phyloP scores from a whole-genome alignment of 2,888 invertebrate genomes.

The Cyclophora punctaria region DNA sequence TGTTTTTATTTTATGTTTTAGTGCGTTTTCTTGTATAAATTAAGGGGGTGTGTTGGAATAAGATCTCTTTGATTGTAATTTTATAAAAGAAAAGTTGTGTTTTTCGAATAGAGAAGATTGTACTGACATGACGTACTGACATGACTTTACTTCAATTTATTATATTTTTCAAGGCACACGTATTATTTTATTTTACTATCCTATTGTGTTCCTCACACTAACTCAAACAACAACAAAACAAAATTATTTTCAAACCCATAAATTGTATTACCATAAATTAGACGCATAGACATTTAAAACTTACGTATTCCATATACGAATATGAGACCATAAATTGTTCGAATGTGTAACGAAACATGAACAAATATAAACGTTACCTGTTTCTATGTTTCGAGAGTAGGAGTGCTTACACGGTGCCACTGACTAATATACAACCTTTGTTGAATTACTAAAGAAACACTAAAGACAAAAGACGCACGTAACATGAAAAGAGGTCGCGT shows the following conservation, averaged over 20 bases:
- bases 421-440: slow-evolving; percentile 60
- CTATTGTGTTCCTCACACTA: no score
- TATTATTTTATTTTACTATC: no score
- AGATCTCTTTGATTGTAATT: no score
- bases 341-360: slow-evolving; percentile 55
- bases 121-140: no score
- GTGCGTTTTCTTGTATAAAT: no score
- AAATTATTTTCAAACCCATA: slow-evolving; percentile 20
- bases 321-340: slow-evolving; percentile 52
- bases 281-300: slow-evolving; percentile 30
- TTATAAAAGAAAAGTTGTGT: no score
- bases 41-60: no score
- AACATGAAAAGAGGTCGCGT: slow-evolving; percentile 39
- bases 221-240: neutral
- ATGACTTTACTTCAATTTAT: no score
- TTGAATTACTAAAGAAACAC: slow-evolving; percentile 46
- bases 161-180: no score
- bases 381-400: slow-evolving; percentile 37
- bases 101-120: no score
- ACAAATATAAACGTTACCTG: slow-evolving; percentile 51
- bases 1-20: no score
- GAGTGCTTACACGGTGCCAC: slow-evolving; percentile 47
- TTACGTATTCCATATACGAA: slow-evolving; percentile 45
- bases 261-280: slow-evolving; percentile 43
- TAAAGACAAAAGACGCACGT: slow-evolving; percentile 47